Evolutionary conservation across 2,888 invertebrate species (phyloP), one percentile per base, ranked within the genome.

Genomic region (Autographa gamma): DNA sequence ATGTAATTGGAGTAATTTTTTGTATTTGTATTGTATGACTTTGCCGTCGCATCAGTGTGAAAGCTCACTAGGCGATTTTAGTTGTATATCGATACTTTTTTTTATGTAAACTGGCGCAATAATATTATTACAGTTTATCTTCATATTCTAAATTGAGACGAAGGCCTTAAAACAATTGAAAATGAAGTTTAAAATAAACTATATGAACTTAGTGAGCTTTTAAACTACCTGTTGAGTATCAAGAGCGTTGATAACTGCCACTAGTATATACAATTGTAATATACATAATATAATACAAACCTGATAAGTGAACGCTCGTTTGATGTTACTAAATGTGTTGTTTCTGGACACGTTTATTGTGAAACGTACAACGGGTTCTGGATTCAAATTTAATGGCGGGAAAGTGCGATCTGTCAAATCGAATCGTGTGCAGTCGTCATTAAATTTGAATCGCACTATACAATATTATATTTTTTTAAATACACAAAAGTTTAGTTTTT

Each of bases 171-270:
- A 63, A 66, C 59, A 14, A 62, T 63, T 43, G 69, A n/a, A 54
- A 61, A 59, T 73, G 60, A 62, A 63, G 38, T 80, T 25, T 56
- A 56, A 25, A 14, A 43, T 19, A 59, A 56, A 65, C 41, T 61
- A 65, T 41, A 61, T 83, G 79, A 71, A 61, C 75, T 78, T 79
- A 84, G 83, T 83, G 83, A 82, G 83, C 76, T 84, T 80, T 80
- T 73, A 77, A 63, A 66, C 76, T 79, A 74, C 59, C 67, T 74
- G 66, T 73, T 73, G 84, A 85, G 85, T 88, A 90, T 89, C 89
- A 90, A 82, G 90, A 93, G 91, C 93, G 91, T 93, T 89, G 83
- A 93, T 90, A 92, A 95, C 95, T 95, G 95, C 95, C 95, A 95
- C 91, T 95, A 95, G 94, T 88, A 87, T 91, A 91, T 89, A 92